These are phyloP conservation scores for Folsomia manolachei DNA, from an alignment of 2,888 invertebrate species.

Conservation along the genomic window DNA sequence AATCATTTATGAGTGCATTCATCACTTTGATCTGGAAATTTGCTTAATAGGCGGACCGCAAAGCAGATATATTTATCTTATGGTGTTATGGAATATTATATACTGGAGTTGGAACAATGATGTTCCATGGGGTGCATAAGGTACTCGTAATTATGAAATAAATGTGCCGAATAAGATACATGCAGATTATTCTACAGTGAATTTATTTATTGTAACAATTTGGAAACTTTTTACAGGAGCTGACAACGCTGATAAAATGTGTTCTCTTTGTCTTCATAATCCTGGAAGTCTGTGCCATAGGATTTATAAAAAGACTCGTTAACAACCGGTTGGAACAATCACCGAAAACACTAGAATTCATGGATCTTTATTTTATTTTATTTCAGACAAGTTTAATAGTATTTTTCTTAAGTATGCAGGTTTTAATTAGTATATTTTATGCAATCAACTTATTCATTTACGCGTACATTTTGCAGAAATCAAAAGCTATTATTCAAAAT, in stretches of 20 bases:
- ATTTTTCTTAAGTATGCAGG: conserved; percentile 37
- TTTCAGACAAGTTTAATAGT: conserved; percentile 39
- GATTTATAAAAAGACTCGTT: conserved; percentile 31
- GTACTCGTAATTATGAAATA: no score
- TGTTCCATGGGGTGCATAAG: conserved; percentile 39
- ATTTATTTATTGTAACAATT: conserved; percentile 6
- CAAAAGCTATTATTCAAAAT: conserved; percentile 36
- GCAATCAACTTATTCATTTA: conserved; percentile 35
- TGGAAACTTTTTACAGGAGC: conserved; percentile 27
- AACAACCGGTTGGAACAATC: conserved; percentile 18
- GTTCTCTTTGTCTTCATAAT: conserved; percentile 34
- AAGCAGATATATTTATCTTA: conserved; percentile 27
- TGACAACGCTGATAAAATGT: conserved; percentile 35
- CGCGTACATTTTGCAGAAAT: conserved; percentile 35
- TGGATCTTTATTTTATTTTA: conserved; percentile 25
- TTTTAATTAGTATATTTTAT: conserved; percentile 38
- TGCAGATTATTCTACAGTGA: not conserved
- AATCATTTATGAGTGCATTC: conserved; percentile 16
- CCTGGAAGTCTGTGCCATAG: conserved; percentile 31
- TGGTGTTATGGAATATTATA: conserved; percentile 34
- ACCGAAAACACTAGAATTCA: conserved; percentile 24
- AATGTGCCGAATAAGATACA: no score
- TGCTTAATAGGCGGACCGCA: not conserved
- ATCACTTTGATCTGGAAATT: not conserved
- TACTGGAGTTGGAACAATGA: conserved; percentile 27